These are phyloP conservation scores for Acrocera orbiculus DNA, from an alignment of 2,888 invertebrate genomes.

Conservation along the genomic window DNA sequence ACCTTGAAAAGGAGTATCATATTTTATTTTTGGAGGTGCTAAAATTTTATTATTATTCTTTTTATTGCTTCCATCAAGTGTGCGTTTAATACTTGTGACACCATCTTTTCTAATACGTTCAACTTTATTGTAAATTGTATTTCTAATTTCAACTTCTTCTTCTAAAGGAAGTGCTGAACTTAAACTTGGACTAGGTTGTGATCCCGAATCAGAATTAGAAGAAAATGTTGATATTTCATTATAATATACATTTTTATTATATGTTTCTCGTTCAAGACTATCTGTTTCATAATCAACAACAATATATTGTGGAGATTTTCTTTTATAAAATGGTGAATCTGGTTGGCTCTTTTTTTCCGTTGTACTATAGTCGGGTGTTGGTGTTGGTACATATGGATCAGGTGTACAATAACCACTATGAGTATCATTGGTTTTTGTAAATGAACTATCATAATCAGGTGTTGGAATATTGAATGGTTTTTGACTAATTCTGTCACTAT, in stretches of 20 bases:
- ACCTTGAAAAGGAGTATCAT: constrained; percentile 47
- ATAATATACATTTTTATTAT: constrained; percentile 32
- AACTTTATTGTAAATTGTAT: constrained; percentile 43
- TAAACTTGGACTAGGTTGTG: constrained; percentile 55
- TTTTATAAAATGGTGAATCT: constrained; percentile 28
- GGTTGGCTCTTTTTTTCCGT: constrained; percentile 29
- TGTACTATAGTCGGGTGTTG: constrained; percentile 31
- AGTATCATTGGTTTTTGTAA: constrained; percentile 25
- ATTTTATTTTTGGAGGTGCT: constrained; percentile 34
- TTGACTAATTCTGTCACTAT: background rate
- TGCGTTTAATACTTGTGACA: constrained; percentile 21
- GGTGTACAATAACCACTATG: no score
- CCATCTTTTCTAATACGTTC: constrained; percentile 28
- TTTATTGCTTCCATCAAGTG: constrained; percentile 7
- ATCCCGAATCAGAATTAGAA: constrained; percentile 44
- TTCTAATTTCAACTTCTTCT: constrained; percentile 63
- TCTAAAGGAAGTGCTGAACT: constrained; percentile 59
- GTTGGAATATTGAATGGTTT: constrained; percentile 25
- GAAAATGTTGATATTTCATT: constrained; percentile 15
- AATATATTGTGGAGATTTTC: constrained; percentile 29
- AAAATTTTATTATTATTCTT: constrained; percentile 18
- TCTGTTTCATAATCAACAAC: constrained; percentile 55
- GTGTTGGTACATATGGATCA: constrained; percentile 29
- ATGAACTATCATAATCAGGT: constrained; percentile 31
- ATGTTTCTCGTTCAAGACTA: constrained; percentile 46